Conservation (phyloP, 2,888 invertebrate genomes). For the Campaea margaritaria region DNA sequence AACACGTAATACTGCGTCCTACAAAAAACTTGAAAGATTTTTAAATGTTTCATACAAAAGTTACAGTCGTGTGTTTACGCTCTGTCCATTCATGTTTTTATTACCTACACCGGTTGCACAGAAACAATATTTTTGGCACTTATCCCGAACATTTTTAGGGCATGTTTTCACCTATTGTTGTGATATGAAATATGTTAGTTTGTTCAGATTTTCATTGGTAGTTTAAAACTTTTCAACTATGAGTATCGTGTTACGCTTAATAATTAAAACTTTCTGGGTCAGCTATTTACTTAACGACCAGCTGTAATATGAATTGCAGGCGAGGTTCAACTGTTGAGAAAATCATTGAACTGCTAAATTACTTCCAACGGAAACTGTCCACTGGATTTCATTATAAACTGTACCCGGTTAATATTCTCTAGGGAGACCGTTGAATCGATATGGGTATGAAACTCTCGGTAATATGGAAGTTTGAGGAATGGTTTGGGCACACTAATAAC, state of each 20-base stretch:
- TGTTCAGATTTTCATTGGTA: slow-evolving; percentile 13
- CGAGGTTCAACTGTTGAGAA: slow-evolving; percentile 2
- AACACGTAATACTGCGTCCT: not conserved
- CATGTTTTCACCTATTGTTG: slow-evolving; percentile 24
- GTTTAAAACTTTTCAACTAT: slow-evolving; percentile 11
- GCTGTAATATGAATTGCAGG: slow-evolving; percentile 5
- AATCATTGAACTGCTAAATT: slow-evolving; percentile 22
- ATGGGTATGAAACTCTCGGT: slow-evolving; percentile 19
- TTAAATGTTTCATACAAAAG: slow-evolving; percentile 19
- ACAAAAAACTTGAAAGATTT: slow-evolving; percentile 19
- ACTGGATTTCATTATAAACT: slow-evolving; percentile 19
- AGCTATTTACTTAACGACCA: slow-evolving; percentile 6
- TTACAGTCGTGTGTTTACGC: slow-evolving; percentile 20
- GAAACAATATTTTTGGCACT: slow-evolving; percentile 20
- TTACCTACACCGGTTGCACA: slow-evolving; percentile 29
- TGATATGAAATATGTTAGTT: slow-evolving; percentile 20
- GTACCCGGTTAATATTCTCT: slow-evolving; percentile 2
- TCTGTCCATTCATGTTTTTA: slow-evolving; percentile 27
- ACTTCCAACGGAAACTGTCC: slow-evolving; percentile 13
- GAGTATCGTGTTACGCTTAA: slow-evolving; percentile 2
- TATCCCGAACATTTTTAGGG: slow-evolving; percentile 18
- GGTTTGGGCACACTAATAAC: slow-evolving; percentile 22
- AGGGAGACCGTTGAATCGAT: slow-evolving; percentile 5
- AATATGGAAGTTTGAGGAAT: slow-evolving; percentile 32
- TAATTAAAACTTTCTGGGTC: slow-evolving; percentile 16